These are phyloP conservation scores for Muscidifurax raptorellus DNA, from an alignment of 1,140 invertebrate genomes.

Conservation along the genomic window DNA sequence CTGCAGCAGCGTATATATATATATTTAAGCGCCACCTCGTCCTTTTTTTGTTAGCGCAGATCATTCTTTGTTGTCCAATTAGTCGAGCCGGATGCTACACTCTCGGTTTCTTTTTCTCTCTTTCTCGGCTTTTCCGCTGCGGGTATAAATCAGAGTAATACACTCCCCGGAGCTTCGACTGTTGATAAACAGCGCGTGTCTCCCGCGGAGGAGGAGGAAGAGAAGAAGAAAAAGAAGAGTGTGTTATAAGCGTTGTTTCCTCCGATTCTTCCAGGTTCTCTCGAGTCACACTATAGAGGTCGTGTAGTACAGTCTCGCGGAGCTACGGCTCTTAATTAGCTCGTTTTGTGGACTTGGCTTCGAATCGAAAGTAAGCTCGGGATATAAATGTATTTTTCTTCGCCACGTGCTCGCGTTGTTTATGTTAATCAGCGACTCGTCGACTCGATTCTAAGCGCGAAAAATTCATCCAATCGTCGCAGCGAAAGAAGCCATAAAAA, in stretches of 20 bases:
- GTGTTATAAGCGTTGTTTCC: not conserved
- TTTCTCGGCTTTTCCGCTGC: not conserved
- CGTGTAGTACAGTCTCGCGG: no score
- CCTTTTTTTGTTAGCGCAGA: not conserved
- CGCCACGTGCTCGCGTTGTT: no score
- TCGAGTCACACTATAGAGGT: no score
- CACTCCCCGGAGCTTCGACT: not conserved
- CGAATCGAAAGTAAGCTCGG: no score
- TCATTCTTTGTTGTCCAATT: conserved; percentile 33
- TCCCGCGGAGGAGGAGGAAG: not conserved
- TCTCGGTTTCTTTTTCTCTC: not conserved
- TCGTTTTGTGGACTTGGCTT: no score
- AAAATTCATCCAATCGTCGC: not conserved
- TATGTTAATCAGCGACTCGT: no score
- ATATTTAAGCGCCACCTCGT: not conserved
- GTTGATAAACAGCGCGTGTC: conserved; percentile 20
- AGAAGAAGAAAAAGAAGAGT: not conserved
- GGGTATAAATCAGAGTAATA: not conserved
- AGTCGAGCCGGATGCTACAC: not conserved
- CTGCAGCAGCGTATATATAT: not conserved
- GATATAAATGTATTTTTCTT: no score
- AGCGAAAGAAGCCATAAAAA: conserved; percentile 26
- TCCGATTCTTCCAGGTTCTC: not conserved
- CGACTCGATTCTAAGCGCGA: no score
- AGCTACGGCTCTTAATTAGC: no score